Evolutionary conservation across 37 sponge, comb jelly and placozoan species (phyloP).

Genomic region (Chondrilla cf. caribensis): DNA sequence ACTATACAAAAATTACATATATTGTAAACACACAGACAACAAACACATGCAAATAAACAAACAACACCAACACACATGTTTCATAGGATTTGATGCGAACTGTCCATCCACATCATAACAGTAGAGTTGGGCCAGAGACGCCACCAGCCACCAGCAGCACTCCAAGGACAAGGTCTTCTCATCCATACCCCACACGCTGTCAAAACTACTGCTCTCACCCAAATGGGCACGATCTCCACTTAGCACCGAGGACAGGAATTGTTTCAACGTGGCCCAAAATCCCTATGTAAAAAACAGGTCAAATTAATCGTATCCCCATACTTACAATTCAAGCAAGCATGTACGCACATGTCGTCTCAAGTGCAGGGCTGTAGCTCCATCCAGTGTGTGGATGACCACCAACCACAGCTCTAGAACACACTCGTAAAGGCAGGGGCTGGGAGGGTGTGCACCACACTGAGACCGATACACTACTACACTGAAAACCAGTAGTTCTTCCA

Average conservation of each 20-base stretch:
- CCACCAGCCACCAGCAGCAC: constrained; percentile 35
- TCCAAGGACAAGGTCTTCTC: not conserved
- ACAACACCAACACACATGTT: not conserved
- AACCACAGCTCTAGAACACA: constrained; percentile 33
- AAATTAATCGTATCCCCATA: no score
- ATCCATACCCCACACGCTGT: not conserved
- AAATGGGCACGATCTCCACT: no score
- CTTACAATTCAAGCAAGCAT: not conserved
- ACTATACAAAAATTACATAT: no score
- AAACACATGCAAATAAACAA: not conserved
- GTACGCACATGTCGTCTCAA: not conserved
- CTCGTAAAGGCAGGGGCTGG: not conserved
- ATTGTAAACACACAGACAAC: not conserved
- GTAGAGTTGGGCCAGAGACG: constrained; percentile 14
- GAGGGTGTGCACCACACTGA: not conserved
- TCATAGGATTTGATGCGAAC: not conserved
- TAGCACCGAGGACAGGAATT: not conserved
- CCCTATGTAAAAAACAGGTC: not conserved
- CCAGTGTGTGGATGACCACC: not conserved
- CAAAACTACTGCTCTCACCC: not conserved
- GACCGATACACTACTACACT: not conserved
- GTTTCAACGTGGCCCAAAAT: not conserved
- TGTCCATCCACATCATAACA: constrained; percentile 1
- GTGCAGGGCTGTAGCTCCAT: not conserved
- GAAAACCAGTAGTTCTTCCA: constrained; percentile 3